Evolutionary conservation across 2,888 invertebrate species (phyloP).

Genomic region (Caenorhabditis uteleia): DNA sequence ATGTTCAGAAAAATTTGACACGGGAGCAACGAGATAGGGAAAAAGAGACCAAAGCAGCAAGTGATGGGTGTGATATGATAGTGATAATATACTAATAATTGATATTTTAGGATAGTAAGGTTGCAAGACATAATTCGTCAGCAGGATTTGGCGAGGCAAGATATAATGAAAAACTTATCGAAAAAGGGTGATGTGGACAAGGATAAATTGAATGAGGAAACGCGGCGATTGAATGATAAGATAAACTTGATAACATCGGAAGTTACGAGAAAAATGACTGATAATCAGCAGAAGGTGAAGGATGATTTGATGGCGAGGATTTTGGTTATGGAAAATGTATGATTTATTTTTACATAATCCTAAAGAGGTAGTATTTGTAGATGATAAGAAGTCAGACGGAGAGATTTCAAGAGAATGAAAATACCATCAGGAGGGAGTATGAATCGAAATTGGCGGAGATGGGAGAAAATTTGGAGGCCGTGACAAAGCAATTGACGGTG

Average conservation of each 20-base stretch:
- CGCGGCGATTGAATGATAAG: conserved; percentile 60
- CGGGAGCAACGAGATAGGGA: conserved; percentile 60
- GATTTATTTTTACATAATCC: conserved; percentile 1
- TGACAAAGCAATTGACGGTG: conserved; percentile 44
- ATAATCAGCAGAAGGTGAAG: conserved; percentile 54
- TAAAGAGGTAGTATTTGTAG: conserved; percentile 22
- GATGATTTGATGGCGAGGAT: conserved; percentile 55
- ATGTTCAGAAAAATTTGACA: conserved; percentile 55
- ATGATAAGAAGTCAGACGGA: conserved; percentile 56
- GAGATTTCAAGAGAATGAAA: conserved; percentile 49
- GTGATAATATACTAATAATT: background rate
- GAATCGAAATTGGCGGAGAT: conserved; percentile 47
- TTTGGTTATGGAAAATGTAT: conserved; percentile 43
- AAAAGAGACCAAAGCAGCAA: conserved; percentile 47
- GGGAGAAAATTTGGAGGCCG: conserved; percentile 49
- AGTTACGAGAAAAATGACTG: conserved; percentile 58
- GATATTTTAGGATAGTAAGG: conserved; percentile 53
- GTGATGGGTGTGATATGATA: conserved; percentile 46
- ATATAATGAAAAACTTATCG: conserved; percentile 57
- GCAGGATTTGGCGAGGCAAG: conserved; percentile 59
- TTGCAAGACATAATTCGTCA: conserved; percentile 60
- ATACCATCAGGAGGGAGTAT: conserved; percentile 45
- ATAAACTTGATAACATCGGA: conserved; percentile 63
- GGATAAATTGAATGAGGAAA: conserved; percentile 62
- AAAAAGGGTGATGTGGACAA: conserved; percentile 60